These are phyloP conservation scores for Caenorhabditis drosophilae DNA, from an alignment of 2,888 invertebrate species.

Conservation along the genomic window DNA sequence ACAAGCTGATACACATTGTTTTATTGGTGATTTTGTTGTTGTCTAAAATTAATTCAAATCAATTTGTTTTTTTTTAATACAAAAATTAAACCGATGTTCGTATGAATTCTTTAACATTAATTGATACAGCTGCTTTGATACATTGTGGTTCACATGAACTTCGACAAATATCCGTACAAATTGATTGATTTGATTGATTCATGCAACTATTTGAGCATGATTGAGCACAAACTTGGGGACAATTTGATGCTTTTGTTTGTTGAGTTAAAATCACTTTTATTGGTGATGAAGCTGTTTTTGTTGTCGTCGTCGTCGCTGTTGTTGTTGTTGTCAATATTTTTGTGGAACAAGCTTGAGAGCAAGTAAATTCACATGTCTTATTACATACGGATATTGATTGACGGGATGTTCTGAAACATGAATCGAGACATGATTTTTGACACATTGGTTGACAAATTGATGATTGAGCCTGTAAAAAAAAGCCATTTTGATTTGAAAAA, in stretches of 20 bases:
- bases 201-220: constrained; percentile 37
- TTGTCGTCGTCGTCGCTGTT: constrained; percentile 10
- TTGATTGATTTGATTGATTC: constrained; percentile 19
- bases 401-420: constrained; percentile 28
- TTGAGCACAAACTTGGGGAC: constrained; percentile 36
- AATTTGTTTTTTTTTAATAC: too few relatives aligned
- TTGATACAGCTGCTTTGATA: constrained; percentile 29
- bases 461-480: constrained; percentile 26
- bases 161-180: constrained; percentile 18
- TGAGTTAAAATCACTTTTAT: constrained; percentile 36
- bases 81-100: constrained; percentile 11
- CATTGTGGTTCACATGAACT: constrained; percentile 41
- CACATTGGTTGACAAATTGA: constrained; percentile 45
- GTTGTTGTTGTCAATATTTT: constrained; percentile 4
- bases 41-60: constrained; percentile 1
- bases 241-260: constrained; percentile 38
- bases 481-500: too few relatives aligned
- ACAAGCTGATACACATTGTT: constrained; percentile 24
- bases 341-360: constrained; percentile 37
- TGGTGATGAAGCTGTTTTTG: constrained; percentile 9
- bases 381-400: constrained; percentile 32
- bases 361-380: constrained; percentile 43
- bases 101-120: constrained; percentile 35
- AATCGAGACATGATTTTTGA: constrained; percentile 39
- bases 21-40: constrained; percentile 7